Percentiles rank a stretch among this genome's conserved stretches.
Evolutionary conservation across 2,888 invertebrate species (phyloP).

Genomic region (Ormia ochracea): DNA sequence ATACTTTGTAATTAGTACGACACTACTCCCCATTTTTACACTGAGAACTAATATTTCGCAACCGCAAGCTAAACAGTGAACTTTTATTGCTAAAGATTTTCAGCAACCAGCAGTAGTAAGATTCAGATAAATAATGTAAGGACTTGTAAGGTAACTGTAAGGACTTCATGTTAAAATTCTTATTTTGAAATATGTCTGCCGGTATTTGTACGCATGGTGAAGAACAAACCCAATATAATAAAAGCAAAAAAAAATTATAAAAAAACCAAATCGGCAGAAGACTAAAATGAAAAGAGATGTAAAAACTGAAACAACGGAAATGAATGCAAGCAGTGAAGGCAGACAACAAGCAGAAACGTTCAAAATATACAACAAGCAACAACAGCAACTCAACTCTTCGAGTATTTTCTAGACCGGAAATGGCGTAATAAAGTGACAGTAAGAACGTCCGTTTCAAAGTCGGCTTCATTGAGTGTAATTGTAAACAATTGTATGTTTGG

Average conservation of each 20-base stretch:
- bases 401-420: constrained; percentile 58
- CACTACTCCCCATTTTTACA: no score
- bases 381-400: not conserved
- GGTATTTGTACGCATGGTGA: no score
- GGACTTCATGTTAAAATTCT: no score
- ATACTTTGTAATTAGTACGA: no score
- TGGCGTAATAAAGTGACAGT: constrained; percentile 64
- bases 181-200: no score
- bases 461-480: constrained; percentile 54
- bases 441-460: constrained; percentile 65
- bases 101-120: no score
- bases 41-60: no score
- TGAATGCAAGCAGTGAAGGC: constrained; percentile 37
- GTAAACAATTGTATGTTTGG: constrained; percentile 51
- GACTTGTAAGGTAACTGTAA: no score
- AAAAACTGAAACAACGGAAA: constrained; percentile 52
- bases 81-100: no score
- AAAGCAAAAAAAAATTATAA: not conserved
- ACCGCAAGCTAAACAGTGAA: no score
- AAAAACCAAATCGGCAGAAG: not conserved
- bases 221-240: no score
- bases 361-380: not conserved
- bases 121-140: no score
- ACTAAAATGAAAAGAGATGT: not conserved
- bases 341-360: constrained; percentile 31